A percentile compares a stretch with the other conserved stretches of the same genome.
These are phyloP conservation scores for Leptopilina boulardi DNA, from an alignment of 1,140 invertebrate species.

Conservation along the genomic window DNA sequence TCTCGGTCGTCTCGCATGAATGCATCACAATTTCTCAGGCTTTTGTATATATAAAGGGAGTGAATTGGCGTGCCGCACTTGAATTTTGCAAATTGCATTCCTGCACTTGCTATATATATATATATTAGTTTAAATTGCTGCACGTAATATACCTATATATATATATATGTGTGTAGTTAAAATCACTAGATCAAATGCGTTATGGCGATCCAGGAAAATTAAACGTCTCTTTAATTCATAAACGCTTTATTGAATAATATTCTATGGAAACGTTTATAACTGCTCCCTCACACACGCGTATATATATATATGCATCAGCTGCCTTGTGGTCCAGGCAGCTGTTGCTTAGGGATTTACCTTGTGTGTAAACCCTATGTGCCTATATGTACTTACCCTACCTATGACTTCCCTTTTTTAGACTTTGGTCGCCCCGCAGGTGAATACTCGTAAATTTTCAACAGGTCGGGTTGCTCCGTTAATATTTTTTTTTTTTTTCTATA, in stretches of 20 bases:
- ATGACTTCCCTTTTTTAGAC: neutral
- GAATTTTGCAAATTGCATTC: no score
- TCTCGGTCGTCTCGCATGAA: no score
- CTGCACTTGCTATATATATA: no score
- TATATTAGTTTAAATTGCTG: neutral
- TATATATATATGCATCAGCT: neutral
- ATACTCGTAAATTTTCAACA: constrained; percentile 4
- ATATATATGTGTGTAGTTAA: no score
- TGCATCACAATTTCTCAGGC: no score
- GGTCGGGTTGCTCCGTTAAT: neutral
- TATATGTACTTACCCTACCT: no score
- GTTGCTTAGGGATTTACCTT: constrained; percentile 5
- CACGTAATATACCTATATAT: no score
- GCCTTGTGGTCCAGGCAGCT: constrained; percentile 7
- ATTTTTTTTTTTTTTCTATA: neutral
- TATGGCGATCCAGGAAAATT: neutral
- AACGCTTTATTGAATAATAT: constrained; percentile 14
- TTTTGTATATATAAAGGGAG: no score
- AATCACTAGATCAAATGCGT: neutral
- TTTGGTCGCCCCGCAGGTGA: neutral
- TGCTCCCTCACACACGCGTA: neutral
- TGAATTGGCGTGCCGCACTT: no score
- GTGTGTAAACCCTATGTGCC: constrained; percentile 6
- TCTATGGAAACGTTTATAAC: neutral
- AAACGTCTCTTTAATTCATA: neutral